Evolutionary conservation across 2,113 vertebrate genomes (phyloP).

Genomic region (Morphnarchus princeps): DNA sequence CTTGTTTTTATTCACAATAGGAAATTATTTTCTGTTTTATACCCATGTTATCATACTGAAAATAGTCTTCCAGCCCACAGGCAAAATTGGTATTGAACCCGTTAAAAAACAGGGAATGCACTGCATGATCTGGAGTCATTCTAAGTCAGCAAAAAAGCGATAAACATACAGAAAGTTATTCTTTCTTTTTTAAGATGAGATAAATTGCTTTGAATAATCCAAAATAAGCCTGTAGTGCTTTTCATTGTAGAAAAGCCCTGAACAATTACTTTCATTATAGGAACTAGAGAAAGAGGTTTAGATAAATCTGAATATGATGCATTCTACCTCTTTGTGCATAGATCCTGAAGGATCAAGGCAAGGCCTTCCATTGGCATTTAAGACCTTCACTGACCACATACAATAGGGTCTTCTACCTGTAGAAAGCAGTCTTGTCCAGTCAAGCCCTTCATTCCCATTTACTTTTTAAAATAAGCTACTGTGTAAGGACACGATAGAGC

Average conservation of each 20-base stretch:
- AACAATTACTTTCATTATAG: background rate
- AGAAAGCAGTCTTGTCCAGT: background rate
- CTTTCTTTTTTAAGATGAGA: background rate
- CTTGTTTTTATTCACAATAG: background rate
- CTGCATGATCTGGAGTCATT: background rate
- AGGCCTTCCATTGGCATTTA: background rate
- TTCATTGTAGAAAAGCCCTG: background rate
- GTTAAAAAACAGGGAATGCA: background rate
- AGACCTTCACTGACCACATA: background rate
- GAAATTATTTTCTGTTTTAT: background rate
- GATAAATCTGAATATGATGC: background rate
- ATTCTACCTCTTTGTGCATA: background rate
- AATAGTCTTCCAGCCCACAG: background rate
- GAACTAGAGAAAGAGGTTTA: background rate
- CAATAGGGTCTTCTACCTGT: background rate
- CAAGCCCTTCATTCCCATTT: background rate
- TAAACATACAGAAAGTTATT: background rate
- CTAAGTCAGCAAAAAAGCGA: background rate
- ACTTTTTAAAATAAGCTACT: background rate
- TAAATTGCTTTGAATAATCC: background rate
- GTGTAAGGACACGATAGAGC: background rate
- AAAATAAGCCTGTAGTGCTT: background rate
- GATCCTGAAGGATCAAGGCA: background rate
- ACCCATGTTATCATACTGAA: background rate
- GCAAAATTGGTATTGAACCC: background rate